Base-by-base conservation (phyloP, 1,140 invertebrate species). In the Sycobia sp. region DNA sequence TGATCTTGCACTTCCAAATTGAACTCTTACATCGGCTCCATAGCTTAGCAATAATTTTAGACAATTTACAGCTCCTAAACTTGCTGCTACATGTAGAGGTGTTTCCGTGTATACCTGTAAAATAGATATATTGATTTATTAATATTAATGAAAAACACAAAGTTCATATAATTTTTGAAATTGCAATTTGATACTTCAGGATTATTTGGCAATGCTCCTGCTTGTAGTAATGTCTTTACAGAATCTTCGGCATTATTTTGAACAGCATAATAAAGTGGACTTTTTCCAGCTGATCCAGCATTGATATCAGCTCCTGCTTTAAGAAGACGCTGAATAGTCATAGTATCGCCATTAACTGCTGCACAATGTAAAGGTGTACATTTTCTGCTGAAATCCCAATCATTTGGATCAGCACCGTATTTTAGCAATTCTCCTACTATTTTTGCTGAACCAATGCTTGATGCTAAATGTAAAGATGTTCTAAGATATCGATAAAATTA, bases 31-130 rank as follows among this genome's bases (percentile, higher is more conserved):
- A 69, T 92, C 90, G 4, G 91, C 91, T 18, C 90, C 90, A 62
- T 89, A 83, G 51, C 82, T 83, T 27, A 93, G 77, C 2, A 93
- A 77, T 18, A 93, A 71, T 70, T 87, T 86, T 4, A 91, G 82
- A 71, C 89, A 90, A 51, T 82, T 80, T 0, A 84, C 79, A 27
- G 87, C 87, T 10, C 92, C 92, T 32, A 91, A 77, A 44, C 88
- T 85, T 16, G 91, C 89, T 10, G 92, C 91, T 4, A 93, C 87
- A 66, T 94, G 92, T 4, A 95, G 74, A 0, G 92, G 91, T 0
- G 92, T 93, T 80, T 93, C 91, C 4, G 89, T 92, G 67, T 88
- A 92, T 23, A 91, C 87, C 86, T 88, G 59, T 38, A 22, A 36
- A 22, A 14, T 8, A 18, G 3, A 7, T 36, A 13, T 10, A 3